Base-by-base conservation (phyloP, 2,888 invertebrate genomes). In the Amphipyra tragopoginis region DNA sequence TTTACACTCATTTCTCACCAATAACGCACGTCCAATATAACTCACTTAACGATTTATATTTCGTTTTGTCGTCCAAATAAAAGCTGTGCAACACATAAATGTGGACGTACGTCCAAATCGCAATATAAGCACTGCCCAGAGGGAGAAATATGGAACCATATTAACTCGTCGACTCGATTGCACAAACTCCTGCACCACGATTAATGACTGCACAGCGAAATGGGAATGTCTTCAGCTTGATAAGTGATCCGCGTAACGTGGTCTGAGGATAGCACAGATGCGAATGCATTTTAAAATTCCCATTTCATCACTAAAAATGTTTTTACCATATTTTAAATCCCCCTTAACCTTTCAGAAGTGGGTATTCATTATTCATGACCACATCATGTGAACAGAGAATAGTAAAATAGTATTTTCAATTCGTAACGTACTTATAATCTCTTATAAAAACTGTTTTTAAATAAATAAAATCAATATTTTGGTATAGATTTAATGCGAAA, bases 161-260 rank as follows among this genome's bases (percentile, higher is more conserved):
- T 76, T 69, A 72, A 72, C 65, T 72, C 65, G 74, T 63, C 70
- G 61, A 53, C 57, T 64, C 66, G 49, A 73, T 79, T 65, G 71
- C 74, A 79, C 56, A 65, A 69, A 69, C 69, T 64, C 57, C 48
- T 65, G 47, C 44, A 9, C 54, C 13, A 78, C 74, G 79, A 80
- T 79, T 79, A 76, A 79, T 80, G 79, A 69, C 57, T 47, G 52
- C 45, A 51, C 49, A 64, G 65, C 60, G 65, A 67, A 75, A 78
- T 75, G 71, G 73, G 69, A 69, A 74, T 75, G 73, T 73, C 80
- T 73, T 60, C 63, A 65, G 13, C 44, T 72, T 80, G 79, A 75
- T 75, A 79, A 77, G 77, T 79, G 66, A 67, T 73, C 65, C 77
- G 56, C 51, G 50, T 62, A 64, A 76, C 65, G 53, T 55, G 52